Base-by-base conservation (phyloP, 2,797 vertebrate genomes). In the Acanthiza pusilla region DNA sequence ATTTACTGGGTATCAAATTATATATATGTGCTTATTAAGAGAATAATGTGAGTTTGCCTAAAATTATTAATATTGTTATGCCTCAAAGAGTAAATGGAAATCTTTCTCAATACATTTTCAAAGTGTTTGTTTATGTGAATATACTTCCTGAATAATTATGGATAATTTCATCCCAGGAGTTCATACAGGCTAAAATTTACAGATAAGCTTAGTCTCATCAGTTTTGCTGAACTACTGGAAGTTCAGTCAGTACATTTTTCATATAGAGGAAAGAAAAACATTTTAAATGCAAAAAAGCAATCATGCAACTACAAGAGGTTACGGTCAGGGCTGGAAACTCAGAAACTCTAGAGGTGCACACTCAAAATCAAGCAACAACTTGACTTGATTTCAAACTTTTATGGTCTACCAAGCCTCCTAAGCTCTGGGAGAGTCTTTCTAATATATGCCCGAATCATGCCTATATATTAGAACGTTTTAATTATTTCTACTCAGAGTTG, bases 31-130 rank as follows among this genome's bases (percentile, higher is more conserved):
- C 53, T 94, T 94, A 85, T 94, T 94, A 85, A 79, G 51, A 89
- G 76, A 93, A 76, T 86, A 93, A 55, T 50, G 53, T 63, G 30
- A 91, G 40, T 91, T 94, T 92, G 68, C n/a, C 77, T 95, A 16
- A 91, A 89, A 87, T 85, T 48, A 4, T 79, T 87, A 74, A 89
- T 83, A 85, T 89, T 86, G 65, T 88, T 94, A 74, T 93, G 72
- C 50, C 68, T 95, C 42, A 54, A 94, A 89, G 67, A 82, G 53
- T 55, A 93, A 74, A 89, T 71, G 74, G 71, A 93, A 96, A 83
- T 71, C 68, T 88, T 94, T 94, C 71, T 79, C 74, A 89, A 71
- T 80, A 71, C 7, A 54, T 92, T 93, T 95, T 83, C 86, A 66
- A 19, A 43, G 36, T 87, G 53, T 85, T 94, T 83, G 54, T 84